phyloP scores from a whole-genome alignment of 2,888 invertebrate genomes.

The Lasioglossum villosulum region DNA sequence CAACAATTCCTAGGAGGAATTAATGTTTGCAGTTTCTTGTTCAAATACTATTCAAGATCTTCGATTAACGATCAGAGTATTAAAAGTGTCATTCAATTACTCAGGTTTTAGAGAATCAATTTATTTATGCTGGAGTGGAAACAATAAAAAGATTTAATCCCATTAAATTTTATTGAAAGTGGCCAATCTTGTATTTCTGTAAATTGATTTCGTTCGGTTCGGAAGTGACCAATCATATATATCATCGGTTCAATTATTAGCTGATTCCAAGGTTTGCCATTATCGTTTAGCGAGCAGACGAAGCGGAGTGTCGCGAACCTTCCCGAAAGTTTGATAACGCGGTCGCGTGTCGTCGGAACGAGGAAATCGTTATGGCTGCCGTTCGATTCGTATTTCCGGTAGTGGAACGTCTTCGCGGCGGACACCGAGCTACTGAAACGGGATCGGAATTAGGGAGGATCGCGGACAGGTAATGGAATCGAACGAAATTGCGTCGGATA shows the following conservation, averaged over 20 bases:
- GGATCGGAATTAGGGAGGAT: constrained; percentile 30
- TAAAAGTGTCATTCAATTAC: no score
- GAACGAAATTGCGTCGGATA: constrained; percentile 50
- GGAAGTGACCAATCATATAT: background rate
- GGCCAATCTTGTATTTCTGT: no score
- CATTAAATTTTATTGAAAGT: no score
- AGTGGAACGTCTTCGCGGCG: constrained; percentile 22
- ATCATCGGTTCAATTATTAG: background rate
- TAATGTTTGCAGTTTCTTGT: no score
- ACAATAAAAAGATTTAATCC: no score
- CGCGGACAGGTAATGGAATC: constrained; percentile 54
- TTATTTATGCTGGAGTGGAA: no score
- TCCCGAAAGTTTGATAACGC: background rate
- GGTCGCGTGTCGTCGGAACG: background rate
- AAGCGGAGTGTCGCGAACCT: background rate
- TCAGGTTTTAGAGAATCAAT: no score
- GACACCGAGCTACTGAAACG: constrained; percentile 29
- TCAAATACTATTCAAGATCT: no score
- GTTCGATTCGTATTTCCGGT: constrained; percentile 36
- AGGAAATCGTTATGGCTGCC: constrained; percentile 10
- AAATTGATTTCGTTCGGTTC: background rate
- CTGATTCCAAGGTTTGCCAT: background rate
- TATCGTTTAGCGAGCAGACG: background rate
- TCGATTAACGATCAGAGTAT: no score
- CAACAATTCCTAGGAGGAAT: background rate